A percentile compares a stretch with the other conserved stretches of the same genome.
These are phyloP conservation scores for Squalus acanthias DNA, from an alignment of 2,797 vertebrate genomes.

Conservation along the genomic window DNA sequence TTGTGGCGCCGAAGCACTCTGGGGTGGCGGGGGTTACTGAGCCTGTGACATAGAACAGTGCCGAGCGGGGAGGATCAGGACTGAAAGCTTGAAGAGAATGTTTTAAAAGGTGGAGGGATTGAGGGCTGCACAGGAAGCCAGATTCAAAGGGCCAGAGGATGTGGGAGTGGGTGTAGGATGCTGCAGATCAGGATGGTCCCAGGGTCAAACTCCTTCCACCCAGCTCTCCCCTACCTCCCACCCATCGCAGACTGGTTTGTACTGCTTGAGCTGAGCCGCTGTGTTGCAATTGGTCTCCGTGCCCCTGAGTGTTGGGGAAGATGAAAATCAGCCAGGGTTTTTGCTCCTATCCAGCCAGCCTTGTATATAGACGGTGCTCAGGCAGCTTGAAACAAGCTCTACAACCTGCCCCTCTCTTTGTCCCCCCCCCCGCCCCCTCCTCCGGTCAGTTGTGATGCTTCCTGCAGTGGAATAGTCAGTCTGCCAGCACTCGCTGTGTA, in stretches of 20 bases:
- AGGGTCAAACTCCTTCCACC: not conserved
- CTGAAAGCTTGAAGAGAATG: not conserved
- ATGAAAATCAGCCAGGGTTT: not conserved
- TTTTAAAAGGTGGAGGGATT: not conserved
- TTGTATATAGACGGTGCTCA: not conserved
- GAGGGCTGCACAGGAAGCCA: not conserved
- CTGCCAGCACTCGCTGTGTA: not conserved
- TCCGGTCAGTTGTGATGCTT: not conserved
- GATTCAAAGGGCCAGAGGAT: not conserved
- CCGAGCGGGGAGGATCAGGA: not conserved
- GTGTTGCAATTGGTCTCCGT: not conserved
- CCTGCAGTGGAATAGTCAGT: not conserved
- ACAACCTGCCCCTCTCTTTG: no score
- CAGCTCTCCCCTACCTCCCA: not conserved
- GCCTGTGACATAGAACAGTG: not conserved
- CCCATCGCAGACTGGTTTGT: no score
- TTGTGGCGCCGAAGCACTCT: not conserved
- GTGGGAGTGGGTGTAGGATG: not conserved
- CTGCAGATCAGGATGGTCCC: not conserved
- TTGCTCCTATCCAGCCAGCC: no score
- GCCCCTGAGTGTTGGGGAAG: not conserved
- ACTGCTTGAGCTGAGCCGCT: not conserved
- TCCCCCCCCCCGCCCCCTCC: no score
- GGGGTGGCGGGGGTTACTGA: not conserved
- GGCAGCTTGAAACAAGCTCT: not conserved